Conservation (phyloP, 2,113 vertebrate species). For the Laticauda laticaudata region DNA sequence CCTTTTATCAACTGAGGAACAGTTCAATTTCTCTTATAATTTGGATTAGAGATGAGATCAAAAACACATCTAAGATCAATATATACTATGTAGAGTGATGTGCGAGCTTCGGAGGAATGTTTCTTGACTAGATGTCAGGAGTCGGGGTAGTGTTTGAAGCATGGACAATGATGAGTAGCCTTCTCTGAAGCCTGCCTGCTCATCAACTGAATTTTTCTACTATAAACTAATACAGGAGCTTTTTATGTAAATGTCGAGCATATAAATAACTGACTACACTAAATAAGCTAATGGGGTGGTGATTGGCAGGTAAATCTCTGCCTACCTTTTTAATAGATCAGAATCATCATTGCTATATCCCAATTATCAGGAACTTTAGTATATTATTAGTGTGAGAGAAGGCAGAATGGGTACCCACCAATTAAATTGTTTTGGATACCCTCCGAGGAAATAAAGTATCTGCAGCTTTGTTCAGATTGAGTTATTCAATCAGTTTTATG, state of each 20-base stretch:
- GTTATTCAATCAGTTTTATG: too few species aligned
- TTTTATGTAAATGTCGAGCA: background rate
- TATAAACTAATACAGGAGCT: background rate
- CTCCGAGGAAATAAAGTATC: background rate
- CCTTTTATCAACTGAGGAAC: background rate
- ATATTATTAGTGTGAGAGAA: background rate
- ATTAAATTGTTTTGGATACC: background rate
- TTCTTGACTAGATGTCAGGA: background rate
- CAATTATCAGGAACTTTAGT: background rate
- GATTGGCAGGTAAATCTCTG: background rate
- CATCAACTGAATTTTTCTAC: background rate
- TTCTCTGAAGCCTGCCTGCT: background rate
- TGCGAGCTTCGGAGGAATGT: background rate
- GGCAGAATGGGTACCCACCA: background rate
- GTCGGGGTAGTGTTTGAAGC: background rate
- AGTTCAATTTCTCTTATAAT: background rate
- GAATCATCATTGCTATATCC: background rate
- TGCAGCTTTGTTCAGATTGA: background rate
- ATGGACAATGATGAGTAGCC: background rate
- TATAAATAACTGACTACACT: background rate
- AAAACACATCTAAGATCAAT: background rate
- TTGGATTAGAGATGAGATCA: background rate
- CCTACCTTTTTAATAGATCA: background rate
- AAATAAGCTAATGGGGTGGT: background rate
- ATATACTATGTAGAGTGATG: background rate